Percentiles rank a stretch among this genome's conserved stretches.
Evolutionary conservation across 2,113 vertebrate genomes (phyloP).

Genomic region (Oncorhynchus kisutch): DNA sequence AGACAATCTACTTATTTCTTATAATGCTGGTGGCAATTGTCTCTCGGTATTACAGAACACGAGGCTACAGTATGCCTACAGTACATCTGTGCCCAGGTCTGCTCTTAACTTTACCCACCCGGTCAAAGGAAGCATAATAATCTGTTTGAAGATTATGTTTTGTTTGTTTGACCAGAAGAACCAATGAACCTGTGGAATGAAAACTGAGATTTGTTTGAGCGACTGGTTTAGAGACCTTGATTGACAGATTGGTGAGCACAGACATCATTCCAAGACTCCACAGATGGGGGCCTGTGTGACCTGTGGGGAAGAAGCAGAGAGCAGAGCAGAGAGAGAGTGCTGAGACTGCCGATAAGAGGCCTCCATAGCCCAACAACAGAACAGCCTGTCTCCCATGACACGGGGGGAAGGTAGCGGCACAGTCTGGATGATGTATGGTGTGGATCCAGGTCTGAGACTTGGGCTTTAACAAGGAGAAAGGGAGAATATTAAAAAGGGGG

Average conservation of each 20-base stretch:
- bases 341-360: slow-evolving; percentile 55
- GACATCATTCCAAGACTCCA: slow-evolving; percentile 1
- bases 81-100: neutral
- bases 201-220: neutral
- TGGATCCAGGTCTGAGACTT: slow-evolving; percentile 56
- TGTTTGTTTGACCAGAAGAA: slow-evolving; percentile 6
- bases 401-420: slow-evolving; percentile 15
- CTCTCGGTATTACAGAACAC: slow-evolving; percentile 19
- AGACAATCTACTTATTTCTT: slow-evolving; percentile 63
- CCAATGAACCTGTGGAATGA: neutral
- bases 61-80: no score
- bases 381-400: slow-evolving; percentile 49
- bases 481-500: slow-evolving; percentile 64
- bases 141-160: neutral
- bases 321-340: slow-evolving; percentile 24
- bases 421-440: slow-evolving; percentile 74
- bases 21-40: slow-evolving; percentile 42
- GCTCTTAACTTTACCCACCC: neutral
- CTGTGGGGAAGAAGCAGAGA: slow-evolving; percentile 35
- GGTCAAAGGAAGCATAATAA: neutral
- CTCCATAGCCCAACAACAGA: slow-evolving; percentile 23
- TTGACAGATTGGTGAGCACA: slow-evolving; percentile 34
- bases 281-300: slow-evolving; percentile 36
- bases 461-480: slow-evolving; percentile 57
- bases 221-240: slow-evolving; percentile 20